Base-by-base conservation (phyloP, 2,797 vertebrate genomes). In the Clarias laeviceps region DNA sequence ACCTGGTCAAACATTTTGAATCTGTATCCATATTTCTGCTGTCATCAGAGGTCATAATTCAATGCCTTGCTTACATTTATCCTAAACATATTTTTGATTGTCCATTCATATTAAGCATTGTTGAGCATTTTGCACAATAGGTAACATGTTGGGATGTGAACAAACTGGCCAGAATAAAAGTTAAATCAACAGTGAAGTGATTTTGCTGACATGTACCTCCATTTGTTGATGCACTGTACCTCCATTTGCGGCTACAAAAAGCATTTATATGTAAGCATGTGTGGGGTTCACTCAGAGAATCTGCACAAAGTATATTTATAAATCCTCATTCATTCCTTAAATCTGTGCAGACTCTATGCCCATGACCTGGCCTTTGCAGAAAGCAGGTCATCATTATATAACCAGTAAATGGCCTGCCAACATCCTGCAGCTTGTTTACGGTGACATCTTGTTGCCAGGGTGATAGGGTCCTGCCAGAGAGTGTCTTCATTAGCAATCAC, bases 371-470 rank as follows among this genome's bases (percentile, higher is more conserved):
- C 83, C 84, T 89, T 89, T 83, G 45, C 84, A 76, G 83, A 88
- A 91, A 93, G 89, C 88, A 89, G 91, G 93, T 93, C 90, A 90
- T 86, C 88, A 74, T 94, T 93, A 94, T 93, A 93, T 92, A 94
- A 94, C 89, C 92, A 94, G 88, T 89, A 93, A 92, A 90, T 91
- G 88, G 83, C 91, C 90, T 94, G 93, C 93, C 94, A 94, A 91
- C 34, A 70, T 95, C 93, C 92, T 93, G 94, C 90, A 93, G 93
- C 93, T 93, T 95, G 93, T 94, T 95, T 94, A 92, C 87, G 88
- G 90, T 94, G 93, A 95, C 91, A 93, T 94, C 89, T 93, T 89
- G 93, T 92, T 94, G 93, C 91, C 90, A 90, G 91, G 91, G 91
- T 88, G 89, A 88, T 87, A 59, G 91, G 91, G 91, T 93, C 92